phyloP scores from a whole-genome alignment of 2,797 vertebrate species.

The Sibirionetta formosa region DNA sequence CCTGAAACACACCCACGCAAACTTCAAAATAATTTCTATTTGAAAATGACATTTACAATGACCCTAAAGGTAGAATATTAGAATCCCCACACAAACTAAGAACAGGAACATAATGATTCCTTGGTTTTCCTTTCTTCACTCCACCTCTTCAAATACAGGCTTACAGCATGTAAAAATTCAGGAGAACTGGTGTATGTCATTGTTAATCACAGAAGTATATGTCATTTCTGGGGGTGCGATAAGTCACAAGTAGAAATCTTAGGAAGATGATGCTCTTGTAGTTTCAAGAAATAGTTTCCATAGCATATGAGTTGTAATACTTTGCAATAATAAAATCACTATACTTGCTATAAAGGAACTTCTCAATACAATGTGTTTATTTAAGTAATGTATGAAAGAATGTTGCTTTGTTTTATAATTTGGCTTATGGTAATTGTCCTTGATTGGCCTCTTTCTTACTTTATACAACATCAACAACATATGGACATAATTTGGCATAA shows the following conservation, averaged over 20 bases:
- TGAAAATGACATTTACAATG: neutral
- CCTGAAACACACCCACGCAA: neutral
- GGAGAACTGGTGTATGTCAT: neutral
- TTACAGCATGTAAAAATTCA: neutral
- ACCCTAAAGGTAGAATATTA: neutral
- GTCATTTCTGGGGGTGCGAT: neutral
- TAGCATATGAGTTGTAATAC: neutral
- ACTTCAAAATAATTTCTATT: neutral
- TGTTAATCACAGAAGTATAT: neutral
- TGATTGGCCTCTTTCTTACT: neutral
- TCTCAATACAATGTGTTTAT: neutral
- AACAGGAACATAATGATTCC: neutral
- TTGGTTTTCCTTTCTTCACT: neutral
- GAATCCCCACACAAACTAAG: neutral
- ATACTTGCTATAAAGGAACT: neutral
- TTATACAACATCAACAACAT: neutral
- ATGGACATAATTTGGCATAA: neutral
- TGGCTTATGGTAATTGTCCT: neutral
- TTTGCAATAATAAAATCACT: neutral
- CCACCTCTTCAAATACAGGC: rapidly evolving
- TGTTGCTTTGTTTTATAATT: neutral
- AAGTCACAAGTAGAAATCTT: neutral
- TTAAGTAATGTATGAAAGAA: neutral
- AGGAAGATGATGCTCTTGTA: neutral
- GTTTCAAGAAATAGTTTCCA: neutral